phyloP scores from a whole-genome alignment of 2,113 vertebrate species.

The Sinosuthora webbiana region DNA sequence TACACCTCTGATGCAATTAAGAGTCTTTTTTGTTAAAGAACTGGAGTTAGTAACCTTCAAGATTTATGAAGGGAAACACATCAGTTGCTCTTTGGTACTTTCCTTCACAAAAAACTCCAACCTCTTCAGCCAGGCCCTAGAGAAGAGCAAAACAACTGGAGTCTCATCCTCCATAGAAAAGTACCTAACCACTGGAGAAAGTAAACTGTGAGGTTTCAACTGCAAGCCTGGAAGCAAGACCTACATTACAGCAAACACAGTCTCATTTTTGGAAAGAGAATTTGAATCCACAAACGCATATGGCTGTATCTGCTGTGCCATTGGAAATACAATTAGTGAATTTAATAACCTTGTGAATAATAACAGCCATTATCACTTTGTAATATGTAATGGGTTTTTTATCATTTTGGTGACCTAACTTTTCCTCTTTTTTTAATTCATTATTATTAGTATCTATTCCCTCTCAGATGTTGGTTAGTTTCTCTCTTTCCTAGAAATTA shows the following conservation, averaged over 20 bases:
- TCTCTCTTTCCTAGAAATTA: not conserved
- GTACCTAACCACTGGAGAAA: not conserved
- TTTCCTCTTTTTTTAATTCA: not conserved
- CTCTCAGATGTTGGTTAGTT: not conserved
- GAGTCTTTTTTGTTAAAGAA: not conserved
- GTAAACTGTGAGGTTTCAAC: not conserved
- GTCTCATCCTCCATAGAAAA: not conserved
- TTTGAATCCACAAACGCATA: not conserved
- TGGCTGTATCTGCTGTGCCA: not conserved
- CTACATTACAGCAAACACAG: not conserved
- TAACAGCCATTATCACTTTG: not conserved
- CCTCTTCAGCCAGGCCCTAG: not conserved
- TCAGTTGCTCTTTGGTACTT: fast-evolving
- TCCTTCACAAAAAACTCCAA: not conserved
- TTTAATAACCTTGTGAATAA: not conserved
- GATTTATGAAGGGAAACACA: not conserved
- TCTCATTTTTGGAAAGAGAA: not conserved
- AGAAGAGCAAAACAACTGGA: not conserved
- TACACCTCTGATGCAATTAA: not conserved
- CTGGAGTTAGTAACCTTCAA: not conserved
- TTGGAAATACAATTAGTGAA: not conserved
- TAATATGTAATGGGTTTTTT: not conserved
- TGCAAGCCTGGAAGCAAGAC: not conserved
- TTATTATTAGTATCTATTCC: not conserved
- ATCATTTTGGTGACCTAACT: not conserved